Evolutionary conservation across 2,888 invertebrate genomes (phyloP).

Genomic region (Cheilosia scutellata): DNA sequence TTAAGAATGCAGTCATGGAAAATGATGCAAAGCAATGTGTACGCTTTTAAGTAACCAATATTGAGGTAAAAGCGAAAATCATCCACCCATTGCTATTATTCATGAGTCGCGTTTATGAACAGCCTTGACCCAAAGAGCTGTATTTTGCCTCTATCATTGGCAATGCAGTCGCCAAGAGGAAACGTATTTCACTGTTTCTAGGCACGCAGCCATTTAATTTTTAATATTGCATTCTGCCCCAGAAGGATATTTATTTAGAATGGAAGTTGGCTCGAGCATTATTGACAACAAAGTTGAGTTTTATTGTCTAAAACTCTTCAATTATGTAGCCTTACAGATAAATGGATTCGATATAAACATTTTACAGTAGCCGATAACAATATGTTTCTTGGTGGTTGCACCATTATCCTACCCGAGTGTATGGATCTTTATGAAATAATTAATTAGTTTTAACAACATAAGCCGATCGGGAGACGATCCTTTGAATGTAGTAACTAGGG

Average conservation of each 20-base stretch:
- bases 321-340: too few species aligned
- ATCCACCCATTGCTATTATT: background rate
- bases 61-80: background rate
- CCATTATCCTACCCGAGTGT: too few species aligned
- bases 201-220: background rate
- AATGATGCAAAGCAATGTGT: background rate
- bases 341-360: too few species aligned
- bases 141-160: background rate
- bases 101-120: background rate
- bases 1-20: too few species aligned
- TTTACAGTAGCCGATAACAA: too few species aligned
- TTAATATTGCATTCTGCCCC: constrained; percentile 10
- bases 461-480: background rate
- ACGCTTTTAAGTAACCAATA: background rate
- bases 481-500: constrained; percentile 4
- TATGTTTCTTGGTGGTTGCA: too few species aligned
- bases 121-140: background rate
- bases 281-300: background rate
- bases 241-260: constrained; percentile 16
- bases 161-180: background rate
- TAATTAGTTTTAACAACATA: constrained; percentile 2
- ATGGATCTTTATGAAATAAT: background rate
- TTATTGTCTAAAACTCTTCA: background rate
- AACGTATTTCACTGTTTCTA: background rate
- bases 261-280: constrained; percentile 10